A percentile compares a stretch with the other conserved stretches of the same genome.
Evolutionary conservation across 2,797 vertebrate species (phyloP).

Genomic region (Cossypha niveicapilla): DNA sequence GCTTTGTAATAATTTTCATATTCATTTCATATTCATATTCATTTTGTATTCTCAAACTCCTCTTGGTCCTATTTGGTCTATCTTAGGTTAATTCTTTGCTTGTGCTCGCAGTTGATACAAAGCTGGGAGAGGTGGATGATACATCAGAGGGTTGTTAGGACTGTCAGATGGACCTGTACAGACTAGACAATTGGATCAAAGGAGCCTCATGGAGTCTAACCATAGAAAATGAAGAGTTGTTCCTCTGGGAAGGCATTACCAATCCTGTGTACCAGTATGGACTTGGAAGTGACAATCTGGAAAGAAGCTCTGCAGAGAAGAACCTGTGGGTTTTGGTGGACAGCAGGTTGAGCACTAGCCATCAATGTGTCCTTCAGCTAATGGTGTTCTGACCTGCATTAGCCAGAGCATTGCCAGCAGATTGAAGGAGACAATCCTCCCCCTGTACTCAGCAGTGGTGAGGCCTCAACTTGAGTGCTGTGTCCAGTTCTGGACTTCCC

Average conservation of each 20-base stretch:
- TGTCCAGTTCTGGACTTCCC: neutral
- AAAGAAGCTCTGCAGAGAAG: neutral
- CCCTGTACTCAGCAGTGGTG: neutral
- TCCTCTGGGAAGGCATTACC: neutral
- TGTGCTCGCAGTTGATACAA: neutral
- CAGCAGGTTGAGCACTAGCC: neutral
- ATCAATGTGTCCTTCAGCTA: neutral
- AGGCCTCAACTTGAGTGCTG: neutral
- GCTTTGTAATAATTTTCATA: neutral
- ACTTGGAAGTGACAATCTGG: accelerated
- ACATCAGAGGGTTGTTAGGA: neutral
- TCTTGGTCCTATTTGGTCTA: neutral
- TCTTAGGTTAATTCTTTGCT: neutral
- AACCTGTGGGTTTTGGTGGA: neutral
- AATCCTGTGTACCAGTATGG: neutral
- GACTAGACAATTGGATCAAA: neutral
- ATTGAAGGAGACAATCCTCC: accelerated
- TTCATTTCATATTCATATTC: no score
- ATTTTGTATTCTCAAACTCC: neutral
- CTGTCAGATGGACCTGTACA: neutral
- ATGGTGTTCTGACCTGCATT: neutral
- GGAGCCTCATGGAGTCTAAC: neutral
- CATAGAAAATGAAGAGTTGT: neutral
- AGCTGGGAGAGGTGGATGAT: neutral
- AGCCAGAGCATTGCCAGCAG: neutral